phyloP scores from a whole-genome alignment of 2,113 vertebrate species.

The Paradoxurus hermaphroditus region DNA sequence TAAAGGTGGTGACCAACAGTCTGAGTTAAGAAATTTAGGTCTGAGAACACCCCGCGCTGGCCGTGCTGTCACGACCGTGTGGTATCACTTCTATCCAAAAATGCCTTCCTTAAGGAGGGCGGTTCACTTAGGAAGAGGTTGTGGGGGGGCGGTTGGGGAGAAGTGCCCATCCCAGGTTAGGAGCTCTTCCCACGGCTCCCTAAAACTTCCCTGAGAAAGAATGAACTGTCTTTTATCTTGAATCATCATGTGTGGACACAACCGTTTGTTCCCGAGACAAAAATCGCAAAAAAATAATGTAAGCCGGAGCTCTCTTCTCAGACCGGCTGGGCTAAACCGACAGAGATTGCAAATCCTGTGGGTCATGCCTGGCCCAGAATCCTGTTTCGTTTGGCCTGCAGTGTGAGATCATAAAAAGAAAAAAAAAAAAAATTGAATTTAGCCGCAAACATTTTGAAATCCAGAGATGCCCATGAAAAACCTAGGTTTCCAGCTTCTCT shows the following conservation, averaged over 20 bases:
- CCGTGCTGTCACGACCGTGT: no score
- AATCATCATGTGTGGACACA: background rate
- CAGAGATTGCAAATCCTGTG: background rate
- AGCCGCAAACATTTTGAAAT: conserved; percentile 28
- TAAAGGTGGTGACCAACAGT: background rate
- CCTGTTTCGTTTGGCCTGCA: conserved; percentile 54
- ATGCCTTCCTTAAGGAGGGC: background rate
- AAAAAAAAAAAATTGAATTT: background rate
- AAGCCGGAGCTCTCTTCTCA: background rate
- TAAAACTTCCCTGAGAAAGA: conserved; percentile 13
- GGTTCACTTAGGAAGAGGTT: background rate
- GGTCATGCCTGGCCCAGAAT: conserved; percentile 16
- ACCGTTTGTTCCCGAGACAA: background rate
- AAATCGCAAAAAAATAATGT: background rate
- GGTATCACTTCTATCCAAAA: background rate
- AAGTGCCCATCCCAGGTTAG: background rate
- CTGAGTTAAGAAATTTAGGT: background rate
- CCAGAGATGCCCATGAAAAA: background rate
- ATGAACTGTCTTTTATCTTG: background rate
- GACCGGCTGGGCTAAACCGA: background rate
- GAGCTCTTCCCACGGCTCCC: background rate
- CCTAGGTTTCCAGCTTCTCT: background rate
- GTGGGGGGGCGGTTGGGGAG: rapidly evolving
- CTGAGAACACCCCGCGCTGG: background rate
- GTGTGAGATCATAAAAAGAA: background rate